These are phyloP conservation scores for Cynopterus sphinx DNA, from an alignment of 2,797 vertebrate species.

Conservation along the genomic window DNA sequence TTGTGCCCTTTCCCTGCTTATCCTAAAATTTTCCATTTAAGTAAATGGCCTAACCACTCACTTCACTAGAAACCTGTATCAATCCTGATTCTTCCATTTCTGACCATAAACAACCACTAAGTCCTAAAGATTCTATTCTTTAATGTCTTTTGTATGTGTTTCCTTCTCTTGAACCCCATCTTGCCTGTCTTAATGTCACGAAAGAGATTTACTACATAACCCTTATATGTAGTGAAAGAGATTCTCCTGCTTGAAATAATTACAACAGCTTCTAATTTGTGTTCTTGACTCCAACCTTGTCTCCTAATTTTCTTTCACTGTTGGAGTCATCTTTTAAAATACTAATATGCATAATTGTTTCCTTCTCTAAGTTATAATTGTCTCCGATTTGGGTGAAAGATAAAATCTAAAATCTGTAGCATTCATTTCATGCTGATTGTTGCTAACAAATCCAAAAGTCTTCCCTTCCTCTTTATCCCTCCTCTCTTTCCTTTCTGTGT, in stretches of 20 bases:
- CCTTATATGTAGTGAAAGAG: neutral
- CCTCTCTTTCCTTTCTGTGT: neutral
- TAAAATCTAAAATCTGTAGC: neutral
- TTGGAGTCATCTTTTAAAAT: neutral
- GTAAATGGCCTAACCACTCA: neutral
- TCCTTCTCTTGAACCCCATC: neutral
- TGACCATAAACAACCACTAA: neutral
- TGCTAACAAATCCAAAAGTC: neutral
- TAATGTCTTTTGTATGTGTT: neutral
- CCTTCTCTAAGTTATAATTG: neutral
- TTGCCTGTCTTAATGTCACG: too few species aligned
- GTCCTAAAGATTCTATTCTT: neutral
- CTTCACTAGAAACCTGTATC: neutral
- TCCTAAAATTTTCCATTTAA: neutral
- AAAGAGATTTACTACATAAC: too few species aligned
- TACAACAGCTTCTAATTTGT: neutral
- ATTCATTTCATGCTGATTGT: neutral
- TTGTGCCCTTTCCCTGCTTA: neutral
- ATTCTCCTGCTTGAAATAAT: neutral
- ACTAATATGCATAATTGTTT: neutral
- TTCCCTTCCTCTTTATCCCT: neutral
- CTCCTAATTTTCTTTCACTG: neutral
- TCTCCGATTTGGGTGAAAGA: neutral
- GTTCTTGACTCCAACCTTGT: neutral
- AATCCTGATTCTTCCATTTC: neutral